These are phyloP conservation scores for Argyresthia goedartella DNA, from an alignment of 2,888 invertebrate genomes.

Conservation along the genomic window DNA sequence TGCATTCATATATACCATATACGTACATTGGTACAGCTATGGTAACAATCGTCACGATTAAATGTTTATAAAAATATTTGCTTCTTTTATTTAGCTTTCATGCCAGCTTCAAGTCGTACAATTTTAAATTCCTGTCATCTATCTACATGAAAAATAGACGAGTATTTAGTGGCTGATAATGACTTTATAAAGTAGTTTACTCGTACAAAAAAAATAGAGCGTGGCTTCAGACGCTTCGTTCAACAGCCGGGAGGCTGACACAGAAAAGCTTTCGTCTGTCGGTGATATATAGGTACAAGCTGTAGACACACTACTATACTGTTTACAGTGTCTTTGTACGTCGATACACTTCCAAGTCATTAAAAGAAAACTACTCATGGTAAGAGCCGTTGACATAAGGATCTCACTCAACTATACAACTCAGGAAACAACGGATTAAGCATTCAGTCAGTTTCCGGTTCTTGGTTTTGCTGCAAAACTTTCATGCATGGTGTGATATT, in stretches of 20 bases:
- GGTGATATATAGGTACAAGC: background rate
- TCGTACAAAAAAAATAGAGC: background rate
- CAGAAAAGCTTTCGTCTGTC: constrained; percentile 8
- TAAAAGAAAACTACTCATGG: background rate
- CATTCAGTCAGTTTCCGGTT: background rate
- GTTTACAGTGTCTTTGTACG: background rate
- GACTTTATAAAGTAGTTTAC: background rate
- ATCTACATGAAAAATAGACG: background rate
- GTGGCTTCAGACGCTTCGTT: background rate
- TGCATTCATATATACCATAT: background rate
- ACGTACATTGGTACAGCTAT: constrained; percentile 1
- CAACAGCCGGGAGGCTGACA: constrained; percentile 35
- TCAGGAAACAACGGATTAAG: background rate
- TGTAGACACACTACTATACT: too few relatives aligned
- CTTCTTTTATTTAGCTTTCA: background rate
- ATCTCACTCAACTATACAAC: background rate
- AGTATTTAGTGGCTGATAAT: background rate
- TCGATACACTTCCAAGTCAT: background rate
- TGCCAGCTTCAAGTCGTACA: background rate
- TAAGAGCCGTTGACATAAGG: background rate
- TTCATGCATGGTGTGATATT: too few relatives aligned
- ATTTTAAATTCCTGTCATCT: background rate
- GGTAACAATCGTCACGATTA: constrained; percentile 19
- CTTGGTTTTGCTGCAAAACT: background rate
- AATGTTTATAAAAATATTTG: constrained; percentile 17